Evolutionary conservation across 2,113 vertebrate genomes (phyloP), one percentile per base, ranked within the genome.

Genomic region (Myodes glareolus): DNA sequence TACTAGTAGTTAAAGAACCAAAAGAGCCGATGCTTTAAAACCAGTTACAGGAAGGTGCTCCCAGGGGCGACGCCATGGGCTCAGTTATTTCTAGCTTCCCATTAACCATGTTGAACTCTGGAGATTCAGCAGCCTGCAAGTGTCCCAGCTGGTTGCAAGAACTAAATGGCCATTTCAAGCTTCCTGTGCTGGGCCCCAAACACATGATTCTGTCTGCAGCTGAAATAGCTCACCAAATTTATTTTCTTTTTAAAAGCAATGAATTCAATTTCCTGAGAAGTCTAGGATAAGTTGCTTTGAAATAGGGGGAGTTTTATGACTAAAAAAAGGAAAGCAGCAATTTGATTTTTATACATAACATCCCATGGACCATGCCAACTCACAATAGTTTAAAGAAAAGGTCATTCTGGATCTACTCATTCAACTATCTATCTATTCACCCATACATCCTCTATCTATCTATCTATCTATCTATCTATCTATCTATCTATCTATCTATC

Each of bases 191-290:
- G 91, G 27, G 13, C 63, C 58, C 29, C 42, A 92, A 88, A 91
- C 63, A 25, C 4, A 8, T 63, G 55, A 80, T 72, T 52, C 25
- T n/a, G 50, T 39, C 50, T 81, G 45, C 73, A 84, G 65, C 76
- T 39, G 50, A 88, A 88, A n/a, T 31, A 42, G 19, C 50, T 95
- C 90, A 70, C 25, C 50, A 75, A 84, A 84, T 10, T 0, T 27
- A n/a, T 82, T 90, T 95, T 90, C 65, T 33, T 94, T 94, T 89
- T 65, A 80, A 39, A 96, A 75, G 31, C 68, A 88, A 76, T 88
- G 81, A 96, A 91, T 95, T 23, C 9, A 50, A 39, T 95, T 95
- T 95, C 70, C 11, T 50, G 76, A 81, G 45, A 96, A 91, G 55
- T 92, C 58, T 77, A 96, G 93, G 91, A 85, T 95, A 90, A 87